Base-by-base conservation (phyloP, 1,140 invertebrate species). In the Habropoda laboriosa region DNA sequence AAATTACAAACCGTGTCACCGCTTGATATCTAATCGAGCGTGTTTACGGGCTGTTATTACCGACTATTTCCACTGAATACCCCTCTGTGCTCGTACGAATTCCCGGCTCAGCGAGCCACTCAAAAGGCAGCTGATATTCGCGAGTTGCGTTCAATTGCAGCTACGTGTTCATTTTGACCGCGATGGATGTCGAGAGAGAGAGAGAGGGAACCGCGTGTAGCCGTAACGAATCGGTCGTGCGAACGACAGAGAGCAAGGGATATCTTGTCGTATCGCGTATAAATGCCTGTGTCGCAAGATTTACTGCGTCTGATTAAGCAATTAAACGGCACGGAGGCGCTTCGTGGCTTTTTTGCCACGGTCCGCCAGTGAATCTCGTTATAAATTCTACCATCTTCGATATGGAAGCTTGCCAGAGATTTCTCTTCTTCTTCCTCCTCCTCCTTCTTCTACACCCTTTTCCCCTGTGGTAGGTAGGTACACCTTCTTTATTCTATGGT, bases 291-390 rank as follows among this genome's bases (percentile, higher is more conserved):
- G 88, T 88, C 89, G 86, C 78, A 88, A 92, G 91, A 92, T 92
- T 92, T 92, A 92, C 89, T 89, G 89, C 90, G 91, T 92, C 89
- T 91, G 90, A 92, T 92, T 92, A 92, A 92, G 91, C 89, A 92
- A 92, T 92, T 92, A 92, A 92, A 81, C 75, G 73, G 74, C 63
- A 82, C 77, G 45, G 81, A 82, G 73, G 32, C 60, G 80, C 63
- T 80, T 79, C 42, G 79, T 67, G 75, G 80, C 60, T 85, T 90
- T 90, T 89, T 88, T 87, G 85, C 78, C 64, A 58, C n/a, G 77
- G 72, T 40, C 47, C 85, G 61, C 66, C 76, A 82, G 77, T 75
- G 78, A 68, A 86, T 74, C 83, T 90, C 84, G 86, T 90, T 91
- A 89, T 86, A 83, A 79, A 75, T 83, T 80, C 82, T 72, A 63